Base-by-base conservation (phyloP, 2,797 vertebrate genomes). In the Xenentodon cancila region DNA sequence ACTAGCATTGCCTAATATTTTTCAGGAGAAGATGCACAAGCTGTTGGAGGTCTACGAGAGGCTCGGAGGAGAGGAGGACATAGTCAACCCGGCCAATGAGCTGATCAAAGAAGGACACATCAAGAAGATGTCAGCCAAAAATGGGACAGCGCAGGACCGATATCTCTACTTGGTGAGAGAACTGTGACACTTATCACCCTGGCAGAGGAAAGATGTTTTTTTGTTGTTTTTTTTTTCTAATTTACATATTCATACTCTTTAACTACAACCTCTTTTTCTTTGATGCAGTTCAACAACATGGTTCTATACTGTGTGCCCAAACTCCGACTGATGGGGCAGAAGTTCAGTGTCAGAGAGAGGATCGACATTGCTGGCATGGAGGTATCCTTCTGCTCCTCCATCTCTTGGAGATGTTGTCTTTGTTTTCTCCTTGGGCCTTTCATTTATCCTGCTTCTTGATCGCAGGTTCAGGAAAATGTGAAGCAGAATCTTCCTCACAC, bases 91-190 rank as follows among this genome's bases (percentile, higher is more conserved):
- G 0, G 96, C 97, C 73, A 98, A 98, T 3, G 97, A 99, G 78
- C 93, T 99, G 71, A 97, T 99, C 82, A 99, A 99, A 87, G 97
- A 99, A 82, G 97, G 97, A 15, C 95, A 95, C 42, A 97, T 99
- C 79, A 96, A 96, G 91, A 99, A 99, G 75, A 94, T 99, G 80
- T 99, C 97, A 0, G 97, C 97, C 68, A 99, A 98, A 90, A 99
- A 97, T 0, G 97, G 97, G 79, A 95, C 95, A 0, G 92, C 96
- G 0, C 97, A 99, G 90, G 97, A 99, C 86, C 86, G 97, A 64
- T 97, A 99, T 82, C 94, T 99, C 73, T 98, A 98, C 83, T 79
- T 99, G 95, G 97, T 99, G 88, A 96, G 96, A 79, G 5, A 18
- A 19, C 19, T 16, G 9, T 60, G 52, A 4, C 25, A 53, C 13